phyloP scores from a whole-genome alignment of 2,797 vertebrate species.

The Aldrovandia affinis region DNA sequence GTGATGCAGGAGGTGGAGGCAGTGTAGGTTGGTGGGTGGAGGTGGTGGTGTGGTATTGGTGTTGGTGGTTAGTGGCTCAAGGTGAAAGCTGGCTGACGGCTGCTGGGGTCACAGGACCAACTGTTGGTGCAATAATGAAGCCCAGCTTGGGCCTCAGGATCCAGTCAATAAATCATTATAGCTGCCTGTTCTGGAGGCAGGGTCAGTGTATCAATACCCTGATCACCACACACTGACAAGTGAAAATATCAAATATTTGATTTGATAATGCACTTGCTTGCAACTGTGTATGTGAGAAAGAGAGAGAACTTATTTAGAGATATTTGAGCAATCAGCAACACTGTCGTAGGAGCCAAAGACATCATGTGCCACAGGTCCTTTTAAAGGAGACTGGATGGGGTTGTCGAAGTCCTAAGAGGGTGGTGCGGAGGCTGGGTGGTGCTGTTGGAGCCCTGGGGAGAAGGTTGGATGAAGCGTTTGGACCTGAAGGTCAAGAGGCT shows the following conservation, averaged over 20 bases:
- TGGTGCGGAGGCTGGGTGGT: conserved; percentile 40
- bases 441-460: conserved; percentile 39
- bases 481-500: conserved; percentile 61
- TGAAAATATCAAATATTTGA: neutral
- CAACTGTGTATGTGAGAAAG: too few relatives aligned
- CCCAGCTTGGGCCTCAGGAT: conserved; percentile 25
- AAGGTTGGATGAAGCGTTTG: too few relatives aligned
- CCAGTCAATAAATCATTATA: conserved; percentile 52
- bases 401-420: too few relatives aligned
- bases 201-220: conserved; percentile 36
- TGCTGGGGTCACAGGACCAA: conserved; percentile 37
- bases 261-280: too few relatives aligned
- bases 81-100: conserved; percentile 29
- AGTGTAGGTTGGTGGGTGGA: too few relatives aligned
- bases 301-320: too few relatives aligned
- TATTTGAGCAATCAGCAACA: too few relatives aligned
- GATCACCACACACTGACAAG: conserved; percentile 39
- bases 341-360: neutral
- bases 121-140: conserved; percentile 26
- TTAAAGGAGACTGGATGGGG: neutral
- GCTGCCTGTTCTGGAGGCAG: conserved; percentile 13
- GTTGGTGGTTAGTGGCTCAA: conserved; percentile 5
- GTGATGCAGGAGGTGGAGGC: neutral
- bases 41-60: neutral
- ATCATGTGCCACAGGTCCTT: neutral